Conservation (phyloP, 1,140 invertebrate species). For the Diorhabda carinulata region DNA sequence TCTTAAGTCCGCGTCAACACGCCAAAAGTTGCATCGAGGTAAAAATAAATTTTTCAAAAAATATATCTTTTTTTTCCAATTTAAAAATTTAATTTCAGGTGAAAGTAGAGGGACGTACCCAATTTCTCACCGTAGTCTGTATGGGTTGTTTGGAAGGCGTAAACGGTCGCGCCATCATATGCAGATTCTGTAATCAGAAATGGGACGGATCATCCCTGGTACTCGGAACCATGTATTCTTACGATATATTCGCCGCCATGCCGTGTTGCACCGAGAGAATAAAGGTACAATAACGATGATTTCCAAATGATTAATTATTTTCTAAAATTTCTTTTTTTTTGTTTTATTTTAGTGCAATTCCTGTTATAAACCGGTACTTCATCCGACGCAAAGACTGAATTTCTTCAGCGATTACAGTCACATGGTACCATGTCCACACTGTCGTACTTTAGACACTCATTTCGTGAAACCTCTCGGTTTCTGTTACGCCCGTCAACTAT, state of each 20-base stretch:
- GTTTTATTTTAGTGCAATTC: constrained; percentile 74
- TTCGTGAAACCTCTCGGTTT: constrained; percentile 85
- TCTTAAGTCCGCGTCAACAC: constrained; percentile 88
- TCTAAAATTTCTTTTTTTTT: not conserved
- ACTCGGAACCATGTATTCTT: constrained; percentile 95
- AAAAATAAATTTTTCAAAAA: constrained; percentile 9
- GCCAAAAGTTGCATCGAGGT: constrained; percentile 80
- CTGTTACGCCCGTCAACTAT: constrained; percentile 71
- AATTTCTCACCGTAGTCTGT: constrained; percentile 90
- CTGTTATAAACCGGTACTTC: constrained; percentile 80
- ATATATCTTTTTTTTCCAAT: too few relatives aligned
- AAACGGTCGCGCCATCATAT: constrained; percentile 67
- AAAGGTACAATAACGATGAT: constrained; percentile 59
- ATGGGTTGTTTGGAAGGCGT: constrained; percentile 86
- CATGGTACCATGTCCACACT: constrained; percentile 85
- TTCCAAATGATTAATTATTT: not conserved
- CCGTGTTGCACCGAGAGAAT: constrained; percentile 91
- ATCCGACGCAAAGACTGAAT: constrained; percentile 80
- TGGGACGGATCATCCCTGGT: constrained; percentile 93
- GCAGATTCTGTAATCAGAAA: constrained; percentile 74
- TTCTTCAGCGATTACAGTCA: constrained; percentile 96
- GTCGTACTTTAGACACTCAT: constrained; percentile 84
- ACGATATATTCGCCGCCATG: constrained; percentile 95
- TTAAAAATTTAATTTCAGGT: constrained; percentile 57
- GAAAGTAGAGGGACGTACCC: constrained; percentile 80